phyloP scores from a whole-genome alignment of 30 jellyfish, hydroid and myxozoan species.

The Aurelia aurita region DNA sequence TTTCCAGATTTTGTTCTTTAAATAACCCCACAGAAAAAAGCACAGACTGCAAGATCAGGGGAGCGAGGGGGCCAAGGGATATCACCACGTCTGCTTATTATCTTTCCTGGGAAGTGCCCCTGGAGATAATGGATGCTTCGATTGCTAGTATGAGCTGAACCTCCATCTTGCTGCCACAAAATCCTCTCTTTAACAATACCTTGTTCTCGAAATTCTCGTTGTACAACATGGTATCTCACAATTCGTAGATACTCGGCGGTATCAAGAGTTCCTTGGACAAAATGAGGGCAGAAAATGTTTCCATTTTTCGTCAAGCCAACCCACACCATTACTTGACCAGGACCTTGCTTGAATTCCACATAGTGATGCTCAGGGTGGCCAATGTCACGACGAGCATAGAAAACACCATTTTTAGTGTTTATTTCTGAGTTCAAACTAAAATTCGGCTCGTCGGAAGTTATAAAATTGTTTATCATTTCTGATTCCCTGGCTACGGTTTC shows the following conservation, averaged over 20 bases:
- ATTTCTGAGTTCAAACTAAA: background rate
- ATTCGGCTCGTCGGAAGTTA: background rate
- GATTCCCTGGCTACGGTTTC: background rate
- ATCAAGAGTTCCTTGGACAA: background rate
- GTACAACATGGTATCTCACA: background rate
- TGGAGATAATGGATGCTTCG: background rate
- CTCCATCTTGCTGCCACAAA: conserved; percentile 33
- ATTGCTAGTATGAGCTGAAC: conserved; percentile 2
- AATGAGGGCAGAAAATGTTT: background rate
- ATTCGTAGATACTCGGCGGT: conserved; percentile 1
- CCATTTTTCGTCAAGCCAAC: conserved; percentile 10
- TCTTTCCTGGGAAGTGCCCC: conserved; percentile 5
- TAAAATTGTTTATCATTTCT: background rate
- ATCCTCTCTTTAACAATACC: background rate
- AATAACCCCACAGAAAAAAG: conserved; percentile 14
- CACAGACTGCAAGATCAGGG: conserved; percentile 14
- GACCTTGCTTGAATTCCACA: background rate
- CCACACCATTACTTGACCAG: conserved; percentile 16
- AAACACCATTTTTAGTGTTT: background rate
- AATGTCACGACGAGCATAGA: background rate
- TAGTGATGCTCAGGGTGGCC: conserved; percentile 20
- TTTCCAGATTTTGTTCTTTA: background rate
- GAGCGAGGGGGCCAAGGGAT: conserved; percentile 4
- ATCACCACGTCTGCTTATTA: conserved; percentile 9
- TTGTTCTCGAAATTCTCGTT: conserved; percentile 7